Evolutionary conservation across 2,797 vertebrate species (phyloP).

Genomic region (Lepilemur ruficaudatus): DNA sequence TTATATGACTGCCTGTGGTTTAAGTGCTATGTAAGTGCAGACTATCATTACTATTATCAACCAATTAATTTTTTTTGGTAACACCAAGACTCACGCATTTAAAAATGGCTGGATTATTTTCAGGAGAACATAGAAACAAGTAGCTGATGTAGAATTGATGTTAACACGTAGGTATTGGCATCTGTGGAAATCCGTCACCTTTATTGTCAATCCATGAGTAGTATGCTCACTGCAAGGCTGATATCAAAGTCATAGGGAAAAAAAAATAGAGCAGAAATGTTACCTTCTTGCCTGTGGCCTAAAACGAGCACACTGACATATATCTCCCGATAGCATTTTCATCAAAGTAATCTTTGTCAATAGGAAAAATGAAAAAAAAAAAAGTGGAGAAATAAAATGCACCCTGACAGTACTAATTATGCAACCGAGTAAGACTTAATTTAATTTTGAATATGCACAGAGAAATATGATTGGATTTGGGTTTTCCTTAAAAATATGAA

Average conservation of each 20-base stretch:
- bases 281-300: not conserved
- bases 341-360: not conserved
- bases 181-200: not conserved
- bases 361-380: not conserved
- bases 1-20: not conserved
- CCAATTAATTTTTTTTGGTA: no score
- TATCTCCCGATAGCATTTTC: no score
- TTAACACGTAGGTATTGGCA: rapidly evolving
- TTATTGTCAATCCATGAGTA: rapidly evolving
- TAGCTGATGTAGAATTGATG: rapidly evolving
- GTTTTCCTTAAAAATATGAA: not conserved
- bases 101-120: not conserved
- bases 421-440: not conserved
- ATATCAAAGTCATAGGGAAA: not conserved
- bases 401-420: not conserved
- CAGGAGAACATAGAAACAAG: no score
- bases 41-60: not conserved
- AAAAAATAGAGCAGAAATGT: not conserved
- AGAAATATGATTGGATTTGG: not conserved
- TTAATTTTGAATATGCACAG: not conserved
- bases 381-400: not conserved
- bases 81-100: not conserved
- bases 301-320: not conserved
- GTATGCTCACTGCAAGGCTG: rapidly evolving
- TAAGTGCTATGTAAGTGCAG: not conserved